Percentiles rank a stretch among this genome's conserved stretches.
These are phyloP conservation scores for Steinernema khuongi DNA, from an alignment of 1,140 invertebrate genomes.

Conservation along the genomic window DNA sequence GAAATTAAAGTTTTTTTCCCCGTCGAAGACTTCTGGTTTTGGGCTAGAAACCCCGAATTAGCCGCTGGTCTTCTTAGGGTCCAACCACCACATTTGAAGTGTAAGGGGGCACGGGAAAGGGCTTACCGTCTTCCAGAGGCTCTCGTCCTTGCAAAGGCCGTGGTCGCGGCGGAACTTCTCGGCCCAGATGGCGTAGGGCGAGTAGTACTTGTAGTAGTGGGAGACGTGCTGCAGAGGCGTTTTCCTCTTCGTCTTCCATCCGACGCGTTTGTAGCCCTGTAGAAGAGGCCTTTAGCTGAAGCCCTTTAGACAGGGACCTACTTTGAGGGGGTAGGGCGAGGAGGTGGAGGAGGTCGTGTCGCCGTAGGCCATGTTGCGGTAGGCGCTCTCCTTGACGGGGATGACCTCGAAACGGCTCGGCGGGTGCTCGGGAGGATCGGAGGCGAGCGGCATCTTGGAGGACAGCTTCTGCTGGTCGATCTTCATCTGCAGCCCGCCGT, in stretches of 20 bases:
- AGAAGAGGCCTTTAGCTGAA: background rate
- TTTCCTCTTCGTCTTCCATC: background rate
- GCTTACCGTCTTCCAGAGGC: too few relatives aligned
- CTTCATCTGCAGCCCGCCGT: background rate
- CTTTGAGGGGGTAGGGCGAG: background rate
- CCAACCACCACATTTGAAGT: too few relatives aligned
- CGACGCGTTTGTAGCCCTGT: conserved; percentile 1
- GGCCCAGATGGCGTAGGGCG: background rate
- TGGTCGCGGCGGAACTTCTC: background rate
- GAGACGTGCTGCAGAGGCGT: background rate
- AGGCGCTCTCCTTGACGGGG: background rate
- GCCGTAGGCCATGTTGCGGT: background rate
- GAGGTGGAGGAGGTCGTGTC: background rate
- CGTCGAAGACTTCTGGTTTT: too few relatives aligned
- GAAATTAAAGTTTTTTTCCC: too few relatives aligned
- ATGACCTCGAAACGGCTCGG: background rate
- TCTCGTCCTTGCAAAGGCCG: too few relatives aligned
- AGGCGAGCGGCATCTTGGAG: background rate
- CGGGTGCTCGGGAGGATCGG: background rate
- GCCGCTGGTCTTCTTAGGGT: too few relatives aligned
- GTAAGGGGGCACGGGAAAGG: too few relatives aligned
- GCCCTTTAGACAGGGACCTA: background rate
- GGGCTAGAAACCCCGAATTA: too few relatives aligned
- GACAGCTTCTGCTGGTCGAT: too few relatives aligned
- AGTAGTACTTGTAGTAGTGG: conserved; percentile 1